phyloP scores from a whole-genome alignment of 2,113 vertebrate genomes.

The Sprattus sprattus region DNA sequence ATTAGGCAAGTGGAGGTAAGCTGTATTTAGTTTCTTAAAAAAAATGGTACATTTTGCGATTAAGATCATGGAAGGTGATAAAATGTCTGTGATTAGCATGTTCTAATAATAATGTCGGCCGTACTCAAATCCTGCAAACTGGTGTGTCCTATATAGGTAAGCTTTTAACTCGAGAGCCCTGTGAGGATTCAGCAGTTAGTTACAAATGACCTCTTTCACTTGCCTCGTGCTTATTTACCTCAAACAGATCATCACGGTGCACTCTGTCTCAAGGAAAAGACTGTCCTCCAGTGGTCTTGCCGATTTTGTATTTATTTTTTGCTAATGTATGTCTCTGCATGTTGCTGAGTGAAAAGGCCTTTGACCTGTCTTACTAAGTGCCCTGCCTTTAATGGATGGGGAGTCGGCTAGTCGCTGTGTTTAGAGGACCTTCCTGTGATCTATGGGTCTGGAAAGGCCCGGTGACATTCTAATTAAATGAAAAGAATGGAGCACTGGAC shows the following conservation, averaged over 20 bases:
- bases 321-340: not conserved
- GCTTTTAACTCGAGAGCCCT: not conserved
- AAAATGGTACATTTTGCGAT: too few species aligned
- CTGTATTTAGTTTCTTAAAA: too few species aligned
- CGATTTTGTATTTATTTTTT: not conserved
- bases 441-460: constrained; percentile 25
- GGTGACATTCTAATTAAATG: constrained; percentile 47
- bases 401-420: not conserved
- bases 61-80: not conserved
- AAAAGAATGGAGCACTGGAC: constrained; percentile 36
- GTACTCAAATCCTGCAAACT: not conserved
- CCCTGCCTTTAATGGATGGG: not conserved
- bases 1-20: too few species aligned
- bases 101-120: too few species aligned
- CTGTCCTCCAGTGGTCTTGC: not conserved
- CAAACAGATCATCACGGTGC: not conserved
- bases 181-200: not conserved
- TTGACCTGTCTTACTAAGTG: not conserved
- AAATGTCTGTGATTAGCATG: not conserved
- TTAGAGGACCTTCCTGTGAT: constrained; percentile 20
- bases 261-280: not conserved
- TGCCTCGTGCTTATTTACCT: constrained; percentile 3
- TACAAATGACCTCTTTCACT: not conserved
- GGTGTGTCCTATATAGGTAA: not conserved
- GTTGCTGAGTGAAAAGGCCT: not conserved